Conservation (phyloP, 2,888 invertebrate genomes). For the Belgica antarctica region DNA sequence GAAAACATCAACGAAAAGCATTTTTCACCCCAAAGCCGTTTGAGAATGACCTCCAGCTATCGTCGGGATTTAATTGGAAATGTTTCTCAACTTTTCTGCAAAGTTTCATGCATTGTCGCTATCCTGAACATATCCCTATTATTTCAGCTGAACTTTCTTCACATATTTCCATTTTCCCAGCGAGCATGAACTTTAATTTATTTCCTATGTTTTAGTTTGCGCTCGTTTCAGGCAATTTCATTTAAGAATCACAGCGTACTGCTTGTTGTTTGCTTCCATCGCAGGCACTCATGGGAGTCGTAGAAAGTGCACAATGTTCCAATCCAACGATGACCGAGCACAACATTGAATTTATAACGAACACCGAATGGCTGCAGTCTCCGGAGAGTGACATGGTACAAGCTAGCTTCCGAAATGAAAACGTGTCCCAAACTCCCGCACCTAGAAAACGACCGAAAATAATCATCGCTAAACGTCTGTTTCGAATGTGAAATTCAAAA, state of each 20-base stretch:
- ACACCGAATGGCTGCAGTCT: neutral
- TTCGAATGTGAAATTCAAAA: neutral
- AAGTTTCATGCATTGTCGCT: neutral
- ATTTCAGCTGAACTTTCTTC: constrained; percentile 1
- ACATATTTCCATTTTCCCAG: constrained; percentile 19
- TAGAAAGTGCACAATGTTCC: neutral
- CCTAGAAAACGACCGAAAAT: neutral
- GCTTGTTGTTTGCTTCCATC: constrained; percentile 8
- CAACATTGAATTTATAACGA: constrained; percentile 9
- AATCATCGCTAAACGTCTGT: neutral
- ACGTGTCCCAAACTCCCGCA: too few species aligned
- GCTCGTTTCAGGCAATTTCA: neutral
- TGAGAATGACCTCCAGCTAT: neutral
- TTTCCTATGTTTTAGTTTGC: constrained; percentile 15
- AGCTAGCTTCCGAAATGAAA: neutral
- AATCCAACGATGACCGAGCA: neutral
- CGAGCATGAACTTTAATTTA: constrained; percentile 29
- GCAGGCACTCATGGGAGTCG: neutral
- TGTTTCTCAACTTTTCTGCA: constrained; percentile 10
- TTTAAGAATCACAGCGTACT: neutral
- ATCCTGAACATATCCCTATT: neutral
- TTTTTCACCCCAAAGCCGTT: too few species aligned
- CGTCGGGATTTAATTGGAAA: neutral
- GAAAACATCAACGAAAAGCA: neutral
- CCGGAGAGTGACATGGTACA: too few species aligned